These are phyloP conservation scores for Amphiprion percula DNA, from an alignment of 2,113 vertebrate genomes.

Conservation along the genomic window DNA sequence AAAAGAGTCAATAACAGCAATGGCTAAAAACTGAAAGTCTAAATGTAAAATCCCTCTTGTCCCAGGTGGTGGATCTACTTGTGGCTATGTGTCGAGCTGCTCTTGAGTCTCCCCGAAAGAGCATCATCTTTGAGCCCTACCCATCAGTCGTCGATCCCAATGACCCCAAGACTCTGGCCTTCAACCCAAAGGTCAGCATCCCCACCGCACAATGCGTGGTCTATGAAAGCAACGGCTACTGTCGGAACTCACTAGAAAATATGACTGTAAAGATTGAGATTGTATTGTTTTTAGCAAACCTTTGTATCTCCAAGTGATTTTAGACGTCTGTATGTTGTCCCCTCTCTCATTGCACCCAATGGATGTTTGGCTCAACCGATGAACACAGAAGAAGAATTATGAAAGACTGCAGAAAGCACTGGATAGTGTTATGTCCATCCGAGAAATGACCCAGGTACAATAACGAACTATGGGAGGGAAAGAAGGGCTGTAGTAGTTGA, in stretches of 20 bases:
- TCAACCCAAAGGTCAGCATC: constrained; percentile 95
- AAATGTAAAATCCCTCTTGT: background rate
- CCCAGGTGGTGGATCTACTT: constrained; percentile 95
- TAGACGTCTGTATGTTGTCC: constrained; percentile 67
- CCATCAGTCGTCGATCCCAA: constrained; percentile 98
- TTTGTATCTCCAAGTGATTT: constrained; percentile 43
- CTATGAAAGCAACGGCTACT: background rate
- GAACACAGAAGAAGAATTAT: constrained; percentile 97
- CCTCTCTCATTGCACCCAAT: constrained; percentile 62
- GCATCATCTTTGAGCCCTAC: constrained; percentile 99
- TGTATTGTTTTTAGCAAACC: background rate
- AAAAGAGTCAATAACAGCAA: background rate
- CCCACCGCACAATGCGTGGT: background rate
- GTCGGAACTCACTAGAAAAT: constrained; percentile 6
- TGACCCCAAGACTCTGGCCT: constrained; percentile 98
- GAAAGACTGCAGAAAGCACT: constrained; percentile 98
- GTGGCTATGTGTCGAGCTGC: constrained; percentile 99
- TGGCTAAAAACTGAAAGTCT: background rate
- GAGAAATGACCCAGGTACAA: constrained; percentile 99
- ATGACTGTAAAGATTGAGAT: background rate
- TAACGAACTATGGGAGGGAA: constrained; percentile 9
- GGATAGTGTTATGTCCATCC: constrained; percentile 99
- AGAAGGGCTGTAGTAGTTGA: background rate
- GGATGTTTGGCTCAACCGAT: constrained; percentile 64
- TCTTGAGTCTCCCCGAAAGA: constrained; percentile 97